Evolutionary conservation across 2,888 invertebrate genomes (phyloP).

Genomic region (Tinea pellionella): DNA sequence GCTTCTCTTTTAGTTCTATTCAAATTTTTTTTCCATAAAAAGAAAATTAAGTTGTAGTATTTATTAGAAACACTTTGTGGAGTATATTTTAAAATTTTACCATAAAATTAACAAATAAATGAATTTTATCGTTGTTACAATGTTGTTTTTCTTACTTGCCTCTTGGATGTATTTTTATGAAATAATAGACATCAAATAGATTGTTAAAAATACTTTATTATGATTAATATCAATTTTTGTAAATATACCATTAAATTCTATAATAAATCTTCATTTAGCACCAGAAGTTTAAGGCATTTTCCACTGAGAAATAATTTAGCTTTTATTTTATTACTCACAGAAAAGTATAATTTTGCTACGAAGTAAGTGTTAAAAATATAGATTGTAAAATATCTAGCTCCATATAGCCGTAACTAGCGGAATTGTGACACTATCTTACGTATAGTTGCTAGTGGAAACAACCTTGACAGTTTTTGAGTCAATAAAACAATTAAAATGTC

Average conservation of each 20-base stretch:
- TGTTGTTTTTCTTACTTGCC: background rate
- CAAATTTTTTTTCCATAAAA: too few relatives aligned
- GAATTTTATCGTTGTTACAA: background rate
- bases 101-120: background rate
- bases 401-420: too few relatives aligned
- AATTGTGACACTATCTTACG: too few relatives aligned
- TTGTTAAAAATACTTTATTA: conserved; percentile 6
- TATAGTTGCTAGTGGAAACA: too few relatives aligned
- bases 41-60: too few relatives aligned
- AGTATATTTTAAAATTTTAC: background rate
- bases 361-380: too few relatives aligned
- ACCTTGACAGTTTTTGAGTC: background rate
- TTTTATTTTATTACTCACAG: too few relatives aligned
- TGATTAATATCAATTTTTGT: background rate
- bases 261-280: background rate
- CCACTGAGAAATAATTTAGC: background rate
- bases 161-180: background rate
- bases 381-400: too few relatives aligned
- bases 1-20: too few relatives aligned
- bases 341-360: too few relatives aligned
- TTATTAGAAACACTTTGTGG: too few relatives aligned
- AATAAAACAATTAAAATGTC: background rate
- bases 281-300: background rate
- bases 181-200: background rate
- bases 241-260: background rate